Evolutionary conservation across 2,797 vertebrate genomes (phyloP).

Genomic region (Iguana delicatissima): DNA sequence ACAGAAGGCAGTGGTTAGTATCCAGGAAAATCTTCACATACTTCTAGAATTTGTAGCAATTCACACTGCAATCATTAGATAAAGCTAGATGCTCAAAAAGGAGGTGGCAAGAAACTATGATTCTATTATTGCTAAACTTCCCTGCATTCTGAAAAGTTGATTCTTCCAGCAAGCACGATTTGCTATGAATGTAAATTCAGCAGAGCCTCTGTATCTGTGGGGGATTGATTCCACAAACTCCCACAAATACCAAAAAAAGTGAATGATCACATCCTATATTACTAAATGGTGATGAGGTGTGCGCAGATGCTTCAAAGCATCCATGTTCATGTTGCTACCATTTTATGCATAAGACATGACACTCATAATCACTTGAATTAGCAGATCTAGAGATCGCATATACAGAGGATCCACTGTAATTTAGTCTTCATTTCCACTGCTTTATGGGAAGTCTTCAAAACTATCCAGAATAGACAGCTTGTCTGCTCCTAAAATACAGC

Average conservation of each 20-base stretch:
- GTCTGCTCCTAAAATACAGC: neutral
- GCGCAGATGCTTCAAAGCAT: too few species aligned
- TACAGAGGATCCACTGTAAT: too few species aligned
- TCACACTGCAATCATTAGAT: neutral
- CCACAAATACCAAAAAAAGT: too few species aligned
- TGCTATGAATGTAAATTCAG: neutral
- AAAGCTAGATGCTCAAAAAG: conserved; percentile 14
- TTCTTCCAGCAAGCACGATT: neutral
- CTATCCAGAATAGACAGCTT: neutral
- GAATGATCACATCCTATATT: too few species aligned
- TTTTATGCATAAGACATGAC: too few species aligned
- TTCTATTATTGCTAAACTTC: neutral
- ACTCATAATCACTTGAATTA: too few species aligned
- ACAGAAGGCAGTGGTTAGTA: conserved; percentile 59
- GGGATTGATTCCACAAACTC: too few species aligned
- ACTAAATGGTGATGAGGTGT: too few species aligned
- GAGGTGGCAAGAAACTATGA: neutral
- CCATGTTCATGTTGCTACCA: too few species aligned
- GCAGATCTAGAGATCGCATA: too few species aligned
- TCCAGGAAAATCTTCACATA: neutral
- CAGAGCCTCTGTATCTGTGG: too few species aligned
- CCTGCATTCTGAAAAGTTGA: neutral
- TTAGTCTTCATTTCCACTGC: neutral
- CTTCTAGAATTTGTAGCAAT: neutral
- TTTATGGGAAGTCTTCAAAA: neutral